Evolutionary conservation across 2,797 vertebrate genomes (phyloP).

Genomic region (Distichodus sexfasciatus): DNA sequence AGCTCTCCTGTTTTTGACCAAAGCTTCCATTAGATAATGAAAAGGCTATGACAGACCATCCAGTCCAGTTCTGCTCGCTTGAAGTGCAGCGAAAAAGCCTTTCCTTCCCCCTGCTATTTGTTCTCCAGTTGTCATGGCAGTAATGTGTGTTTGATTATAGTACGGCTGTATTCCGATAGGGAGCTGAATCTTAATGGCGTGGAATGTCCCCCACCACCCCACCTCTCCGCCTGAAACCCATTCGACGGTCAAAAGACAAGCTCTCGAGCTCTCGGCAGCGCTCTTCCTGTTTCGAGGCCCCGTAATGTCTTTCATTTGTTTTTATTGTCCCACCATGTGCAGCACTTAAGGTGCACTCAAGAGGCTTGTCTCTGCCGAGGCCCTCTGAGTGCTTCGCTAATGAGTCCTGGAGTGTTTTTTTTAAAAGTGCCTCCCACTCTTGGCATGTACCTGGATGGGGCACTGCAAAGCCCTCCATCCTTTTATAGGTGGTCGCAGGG

Average conservation of each 20-base stretch:
- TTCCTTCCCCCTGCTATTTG: constrained; percentile 52
- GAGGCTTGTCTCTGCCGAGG: constrained; percentile 22
- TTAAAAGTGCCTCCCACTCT: constrained; percentile 31
- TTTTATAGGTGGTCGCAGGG: neutral
- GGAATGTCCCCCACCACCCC: constrained; percentile 30
- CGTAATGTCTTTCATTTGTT: constrained; percentile 58
- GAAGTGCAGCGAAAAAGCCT: constrained; percentile 36
- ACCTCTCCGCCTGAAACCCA: constrained; percentile 5
- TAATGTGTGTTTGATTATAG: constrained; percentile 66
- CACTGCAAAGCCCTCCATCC: neutral
- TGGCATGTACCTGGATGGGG: constrained; percentile 30
- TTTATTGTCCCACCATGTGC: constrained; percentile 50
- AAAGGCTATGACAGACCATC: constrained; percentile 33
- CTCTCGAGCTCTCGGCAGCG: constrained; percentile 52
- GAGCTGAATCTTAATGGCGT: constrained; percentile 20
- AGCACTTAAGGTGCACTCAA: constrained; percentile 64
- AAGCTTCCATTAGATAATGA: constrained; percentile 45
- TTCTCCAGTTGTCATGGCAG: constrained; percentile 67
- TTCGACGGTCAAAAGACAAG: constrained; percentile 18
- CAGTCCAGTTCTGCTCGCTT: constrained; percentile 17
- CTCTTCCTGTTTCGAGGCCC: constrained; percentile 36
- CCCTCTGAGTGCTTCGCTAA: constrained; percentile 57
- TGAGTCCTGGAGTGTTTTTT: constrained; percentile 57
- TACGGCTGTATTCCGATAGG: constrained; percentile 39
- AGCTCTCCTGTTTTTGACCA: constrained; percentile 20